A percentile compares a stretch with the other conserved stretches of the same genome.
Evolutionary conservation across 2,797 vertebrate genomes (phyloP).

Genomic region (Poeciliopsis gracilis): DNA sequence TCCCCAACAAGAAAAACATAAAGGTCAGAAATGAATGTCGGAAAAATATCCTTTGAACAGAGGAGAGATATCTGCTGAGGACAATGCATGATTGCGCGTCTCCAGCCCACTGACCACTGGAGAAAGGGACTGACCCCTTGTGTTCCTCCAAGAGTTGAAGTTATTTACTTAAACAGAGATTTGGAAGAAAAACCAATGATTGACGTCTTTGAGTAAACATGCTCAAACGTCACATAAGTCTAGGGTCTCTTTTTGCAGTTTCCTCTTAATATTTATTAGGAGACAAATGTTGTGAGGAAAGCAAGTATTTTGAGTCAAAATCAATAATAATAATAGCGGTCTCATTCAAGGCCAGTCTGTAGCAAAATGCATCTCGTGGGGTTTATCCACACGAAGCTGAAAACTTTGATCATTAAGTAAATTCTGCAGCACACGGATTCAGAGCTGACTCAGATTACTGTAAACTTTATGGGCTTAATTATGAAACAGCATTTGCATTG

Average conservation of each 20-base stretch:
- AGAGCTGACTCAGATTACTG: constrained; percentile 16
- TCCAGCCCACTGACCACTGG: neutral
- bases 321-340: neutral
- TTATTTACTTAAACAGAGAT: neutral
- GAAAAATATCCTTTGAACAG: neutral
- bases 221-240: neutral
- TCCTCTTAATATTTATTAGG: neutral
- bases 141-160: neutral
- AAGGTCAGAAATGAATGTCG: neutral
- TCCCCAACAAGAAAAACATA: neutral
- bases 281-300: neutral
- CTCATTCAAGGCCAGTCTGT: constrained; percentile 11
- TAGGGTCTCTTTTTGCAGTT: neutral
- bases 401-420: constrained; percentile 23
- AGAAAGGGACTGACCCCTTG: neutral
- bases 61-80: neutral
- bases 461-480: constrained; percentile 32
- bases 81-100: neutral
- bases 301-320: neutral
- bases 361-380: neutral
- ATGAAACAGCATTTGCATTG: constrained; percentile 33
- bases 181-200: neutral
- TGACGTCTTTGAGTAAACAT: neutral
- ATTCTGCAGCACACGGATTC: constrained; percentile 4
- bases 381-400: constrained; percentile 3